These are phyloP conservation scores for Shinisaurus crocodilurus DNA, from an alignment of 2,113 vertebrate genomes.

Conservation along the genomic window DNA sequence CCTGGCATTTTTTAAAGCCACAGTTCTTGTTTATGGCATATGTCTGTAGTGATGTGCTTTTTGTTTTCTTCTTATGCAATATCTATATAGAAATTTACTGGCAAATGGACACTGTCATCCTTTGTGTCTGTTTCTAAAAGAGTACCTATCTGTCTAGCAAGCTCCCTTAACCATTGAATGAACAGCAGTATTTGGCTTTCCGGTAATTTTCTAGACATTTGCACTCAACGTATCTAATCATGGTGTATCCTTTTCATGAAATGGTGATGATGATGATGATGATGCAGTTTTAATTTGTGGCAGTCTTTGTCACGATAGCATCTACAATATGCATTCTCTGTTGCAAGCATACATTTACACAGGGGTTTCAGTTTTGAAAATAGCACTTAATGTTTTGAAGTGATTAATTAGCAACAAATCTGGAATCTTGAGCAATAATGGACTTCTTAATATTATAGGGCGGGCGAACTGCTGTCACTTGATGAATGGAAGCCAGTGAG, in stretches of 20 bases:
- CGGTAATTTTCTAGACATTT: slow-evolving; percentile 51
- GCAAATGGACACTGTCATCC: slow-evolving; percentile 22
- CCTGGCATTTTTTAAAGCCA: slow-evolving; percentile 62
- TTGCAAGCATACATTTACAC: slow-evolving; percentile 48
- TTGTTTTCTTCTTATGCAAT: slow-evolving; percentile 48
- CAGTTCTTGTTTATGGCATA: slow-evolving; percentile 45
- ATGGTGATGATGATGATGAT: too few relatives aligned
- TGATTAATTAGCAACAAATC: slow-evolving; percentile 41
- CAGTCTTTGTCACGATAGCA: slow-evolving; percentile 39
- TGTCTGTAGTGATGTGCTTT: slow-evolving; percentile 36
- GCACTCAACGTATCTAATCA: background rate
- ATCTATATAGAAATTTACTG: slow-evolving; percentile 48
- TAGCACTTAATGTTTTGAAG: slow-evolving; percentile 42
- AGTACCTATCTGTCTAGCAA: background rate
- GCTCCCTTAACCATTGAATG: background rate
- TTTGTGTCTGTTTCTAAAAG: slow-evolving; percentile 2
- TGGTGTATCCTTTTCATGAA: too few relatives aligned
- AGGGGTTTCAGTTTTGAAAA: slow-evolving; percentile 35
- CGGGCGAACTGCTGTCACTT: too few relatives aligned
- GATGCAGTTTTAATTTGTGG: slow-evolving; percentile 22
- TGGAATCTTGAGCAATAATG: slow-evolving; percentile 22
- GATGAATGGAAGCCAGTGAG: background rate
- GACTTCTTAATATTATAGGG: background rate
- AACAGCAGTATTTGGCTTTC: slow-evolving; percentile 11
- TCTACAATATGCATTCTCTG: slow-evolving; percentile 50